Conservation (phyloP, 1,140 invertebrate species). For the Saxidomus purpurata region DNA sequence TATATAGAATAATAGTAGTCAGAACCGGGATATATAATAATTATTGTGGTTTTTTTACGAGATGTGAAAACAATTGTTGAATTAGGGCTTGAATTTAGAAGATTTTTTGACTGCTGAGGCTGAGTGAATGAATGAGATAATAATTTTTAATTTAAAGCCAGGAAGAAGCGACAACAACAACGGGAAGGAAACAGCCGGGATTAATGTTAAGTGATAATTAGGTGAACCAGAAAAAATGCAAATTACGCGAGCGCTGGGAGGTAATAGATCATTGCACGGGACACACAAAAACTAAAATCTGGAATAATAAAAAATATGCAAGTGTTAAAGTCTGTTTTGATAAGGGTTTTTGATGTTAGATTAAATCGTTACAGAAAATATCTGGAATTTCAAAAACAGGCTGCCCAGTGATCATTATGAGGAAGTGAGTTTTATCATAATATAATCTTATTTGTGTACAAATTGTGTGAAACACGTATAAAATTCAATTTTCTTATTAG, state of each 20-base stretch:
- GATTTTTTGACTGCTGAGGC: too few relatives aligned
- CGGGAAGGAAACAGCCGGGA: background rate
- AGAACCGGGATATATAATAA: too few relatives aligned
- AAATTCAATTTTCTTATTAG: conserved; percentile 27
- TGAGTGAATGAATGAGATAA: too few relatives aligned
- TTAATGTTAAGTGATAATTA: background rate
- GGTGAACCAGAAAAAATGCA: background rate
- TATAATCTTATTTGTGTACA: conserved; percentile 15
- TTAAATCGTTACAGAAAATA: conserved; percentile 24
- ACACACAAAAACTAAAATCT: conserved; percentile 8
- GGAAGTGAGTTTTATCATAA: background rate
- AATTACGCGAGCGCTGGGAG: background rate
- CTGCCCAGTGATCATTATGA: background rate
- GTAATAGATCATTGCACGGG: background rate
- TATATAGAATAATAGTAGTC: too few relatives aligned
- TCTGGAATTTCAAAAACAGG: conserved; percentile 9
- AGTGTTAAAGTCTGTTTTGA: conserved; percentile 11
- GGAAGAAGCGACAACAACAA: too few relatives aligned
- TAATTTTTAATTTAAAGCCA: too few relatives aligned
- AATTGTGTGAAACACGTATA: conserved; percentile 20
- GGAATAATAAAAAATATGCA: conserved; percentile 20
- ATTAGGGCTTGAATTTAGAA: too few relatives aligned
- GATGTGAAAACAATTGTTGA: too few relatives aligned
- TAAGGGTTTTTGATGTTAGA: conserved; percentile 29
- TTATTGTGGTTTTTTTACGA: too few relatives aligned